Base-by-base conservation (phyloP, 2,113 vertebrate genomes). In the Macquaria ambigua region DNA sequence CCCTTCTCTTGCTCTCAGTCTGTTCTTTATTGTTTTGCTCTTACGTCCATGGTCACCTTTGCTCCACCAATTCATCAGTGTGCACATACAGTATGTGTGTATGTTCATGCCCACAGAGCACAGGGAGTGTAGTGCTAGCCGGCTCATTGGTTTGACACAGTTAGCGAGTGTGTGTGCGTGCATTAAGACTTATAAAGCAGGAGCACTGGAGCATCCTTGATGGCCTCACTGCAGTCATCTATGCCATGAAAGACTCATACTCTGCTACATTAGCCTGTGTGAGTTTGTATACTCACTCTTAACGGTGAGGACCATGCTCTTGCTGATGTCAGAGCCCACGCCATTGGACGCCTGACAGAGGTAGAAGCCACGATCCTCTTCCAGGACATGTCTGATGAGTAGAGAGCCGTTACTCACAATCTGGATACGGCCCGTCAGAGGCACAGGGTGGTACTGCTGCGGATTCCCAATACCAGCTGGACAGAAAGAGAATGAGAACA, bases 321-420 rank as follows among this genome's bases (percentile, higher is more conserved):
- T 99, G 98, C 98, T 99, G 97, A 99, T 99, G 93, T 99, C 98
- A 0, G 98, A 99, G 78, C 98, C 98, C 83, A 99, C 98, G 0
- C 98, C 98, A 0, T 99, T 99, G 96, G 98, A 99, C 93, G 98
- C 98, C 95, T 99, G 98, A 93, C 98, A 99, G 67, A 99, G 96
- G 96, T 99, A 99, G 93, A 98, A 99, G 77, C 98, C 98, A 0
- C 98, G 97, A 89, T 99, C 98, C 90, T 99, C 98, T 89, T 99
- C 98, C 87, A 99, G 94, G 78, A 99, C 98, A 3, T 99, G 98
- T 70, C 98, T 96, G 87, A 99, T 99, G 87, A 98, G 96, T 83
- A 99, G 94, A 0, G 98, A 99, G 90, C 98, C 99, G 80, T 99
- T 99, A 89, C 95, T 96, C 93, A 99, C 96, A 93, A 99, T 97